phyloP scores from a whole-genome alignment of 2,113 vertebrate genomes.

The Alethe castanea region DNA sequence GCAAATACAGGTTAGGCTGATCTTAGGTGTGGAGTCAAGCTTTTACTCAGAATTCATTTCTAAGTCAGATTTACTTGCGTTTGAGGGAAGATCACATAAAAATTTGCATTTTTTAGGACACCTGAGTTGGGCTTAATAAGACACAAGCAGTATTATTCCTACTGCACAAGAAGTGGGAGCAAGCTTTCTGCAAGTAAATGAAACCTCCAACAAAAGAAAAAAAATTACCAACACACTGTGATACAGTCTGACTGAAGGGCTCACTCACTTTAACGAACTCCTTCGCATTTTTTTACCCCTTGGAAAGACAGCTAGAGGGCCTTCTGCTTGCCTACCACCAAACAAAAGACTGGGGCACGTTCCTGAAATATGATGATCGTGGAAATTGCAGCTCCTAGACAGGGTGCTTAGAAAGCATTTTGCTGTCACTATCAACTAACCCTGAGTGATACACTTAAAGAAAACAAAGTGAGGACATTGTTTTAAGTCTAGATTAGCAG shows the following conservation, averaged over 20 bases:
- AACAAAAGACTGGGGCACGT: constrained; percentile 82
- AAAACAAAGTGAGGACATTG: constrained; percentile 46
- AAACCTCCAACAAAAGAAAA: background rate
- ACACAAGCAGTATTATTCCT: constrained; percentile 68
- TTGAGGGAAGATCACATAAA: constrained; percentile 48
- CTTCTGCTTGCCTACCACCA: constrained; percentile 77
- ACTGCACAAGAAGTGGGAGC: background rate
- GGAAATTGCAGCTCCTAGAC: constrained; percentile 74
- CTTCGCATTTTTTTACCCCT: constrained; percentile 62
- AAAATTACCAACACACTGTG: background rate
- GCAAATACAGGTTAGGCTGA: constrained; percentile 8
- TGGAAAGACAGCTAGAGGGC: constrained; percentile 69
- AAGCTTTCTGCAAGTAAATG: constrained; percentile 22
- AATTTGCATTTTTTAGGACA: constrained; percentile 62
- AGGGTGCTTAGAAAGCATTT: constrained; percentile 74
- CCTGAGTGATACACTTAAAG: constrained; percentile 62
- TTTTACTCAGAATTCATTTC: background rate
- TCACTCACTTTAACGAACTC: constrained; percentile 52
- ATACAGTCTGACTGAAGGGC: background rate
- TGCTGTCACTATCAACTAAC: constrained; percentile 71
- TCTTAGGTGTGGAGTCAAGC: background rate
- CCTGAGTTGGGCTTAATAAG: constrained; percentile 70
- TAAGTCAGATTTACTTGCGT: constrained; percentile 22
- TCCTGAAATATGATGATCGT: constrained; percentile 85
- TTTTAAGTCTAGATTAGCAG: constrained; percentile 49